These are phyloP conservation scores for Lithophane leautieri DNA, from an alignment of 2,888 invertebrate genomes.

Conservation along the genomic window DNA sequence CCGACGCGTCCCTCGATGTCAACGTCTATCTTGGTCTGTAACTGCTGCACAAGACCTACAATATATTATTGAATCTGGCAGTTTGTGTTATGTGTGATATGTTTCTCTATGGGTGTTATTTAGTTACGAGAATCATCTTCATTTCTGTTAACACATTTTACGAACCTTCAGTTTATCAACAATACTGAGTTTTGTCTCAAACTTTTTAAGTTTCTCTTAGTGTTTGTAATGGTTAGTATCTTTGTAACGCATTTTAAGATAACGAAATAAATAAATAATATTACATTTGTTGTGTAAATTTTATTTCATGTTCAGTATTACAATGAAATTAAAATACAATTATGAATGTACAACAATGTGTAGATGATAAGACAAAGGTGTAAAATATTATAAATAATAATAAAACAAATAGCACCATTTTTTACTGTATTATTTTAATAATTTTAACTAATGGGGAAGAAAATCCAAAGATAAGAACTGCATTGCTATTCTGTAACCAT, in stretches of 20 bases:
- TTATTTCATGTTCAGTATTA: slow-evolving; percentile 76
- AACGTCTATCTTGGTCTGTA: slow-evolving; percentile 12
- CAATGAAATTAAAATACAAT: slow-evolving; percentile 72
- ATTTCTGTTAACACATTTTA: slow-evolving; percentile 31
- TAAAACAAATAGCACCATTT: slow-evolving; percentile 59
- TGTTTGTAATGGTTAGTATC: slow-evolving; percentile 58
- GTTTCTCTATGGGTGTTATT: slow-evolving; percentile 38
- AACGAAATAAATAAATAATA: slow-evolving; percentile 48
- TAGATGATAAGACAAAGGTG: slow-evolving; percentile 79
- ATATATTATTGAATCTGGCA: slow-evolving; percentile 22
- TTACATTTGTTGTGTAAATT: slow-evolving; percentile 61
- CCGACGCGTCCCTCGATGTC: not conserved
- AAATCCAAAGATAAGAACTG: not conserved
- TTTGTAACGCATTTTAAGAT: slow-evolving; percentile 59
- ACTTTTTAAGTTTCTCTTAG: slow-evolving; percentile 56
- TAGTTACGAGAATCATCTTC: slow-evolving; percentile 35
- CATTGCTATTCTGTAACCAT: no score
- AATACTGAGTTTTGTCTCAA: slow-evolving; percentile 35
- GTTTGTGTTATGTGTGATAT: slow-evolving; percentile 22
- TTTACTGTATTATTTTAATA: slow-evolving; percentile 25
- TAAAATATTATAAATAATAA: slow-evolving; percentile 70
- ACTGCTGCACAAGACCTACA: slow-evolving; percentile 13
- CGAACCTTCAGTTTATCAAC: slow-evolving; percentile 32
- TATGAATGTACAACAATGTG: slow-evolving; percentile 75
- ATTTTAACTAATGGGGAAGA: not conserved